Base-by-base conservation (phyloP, 2,888 invertebrate genomes). In the Nymphalis urticae region DNA sequence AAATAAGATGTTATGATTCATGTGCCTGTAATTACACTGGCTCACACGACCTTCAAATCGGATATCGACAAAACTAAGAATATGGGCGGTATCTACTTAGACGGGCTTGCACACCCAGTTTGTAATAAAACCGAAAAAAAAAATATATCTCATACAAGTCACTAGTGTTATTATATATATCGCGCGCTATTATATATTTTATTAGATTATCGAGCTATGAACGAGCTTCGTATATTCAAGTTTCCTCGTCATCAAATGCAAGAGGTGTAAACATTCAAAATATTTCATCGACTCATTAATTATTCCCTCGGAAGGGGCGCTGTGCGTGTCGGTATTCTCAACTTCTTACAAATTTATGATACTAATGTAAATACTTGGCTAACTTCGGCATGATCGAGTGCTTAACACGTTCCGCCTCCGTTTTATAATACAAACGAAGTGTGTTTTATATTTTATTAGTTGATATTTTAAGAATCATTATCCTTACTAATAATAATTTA, bases 311-410 rank as follows among this genome's bases (percentile, higher is more conserved):
- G 77, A 79, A 79, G 82, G 78, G 79, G 79, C 74, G 75, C 73
- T 76, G 80, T 85, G 81, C 85, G 85, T 85, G 85, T 74, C 75
- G 81, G 80, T 79, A 85, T 85, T 75, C 74, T 72, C 75, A 79
- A 83, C 81, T 87, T 85, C 85, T 88, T 85, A 87, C 81, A 83
- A 87, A 89, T 89, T 88, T 89, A 89, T 88, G 87, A 85, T 83
- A 84, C 85, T 82, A 88, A 87, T 88, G 87, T 88, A 88, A 89
- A 89, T 89, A 88, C 88, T 89, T 62, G 72, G 77, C 75, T 75
- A 83, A 85, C 83, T 84, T 82, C 72, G 72, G 76, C 77, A 80
- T 81, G 82, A 85, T 85, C 80, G 82, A 84, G 79, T 81, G 65
- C 56, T 66, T 58, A 70, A 69, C 63, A 62, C 47, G 66, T 42